Conservation (phyloP, 1,140 invertebrate genomes). For the Brachionus koreanus region DNA sequence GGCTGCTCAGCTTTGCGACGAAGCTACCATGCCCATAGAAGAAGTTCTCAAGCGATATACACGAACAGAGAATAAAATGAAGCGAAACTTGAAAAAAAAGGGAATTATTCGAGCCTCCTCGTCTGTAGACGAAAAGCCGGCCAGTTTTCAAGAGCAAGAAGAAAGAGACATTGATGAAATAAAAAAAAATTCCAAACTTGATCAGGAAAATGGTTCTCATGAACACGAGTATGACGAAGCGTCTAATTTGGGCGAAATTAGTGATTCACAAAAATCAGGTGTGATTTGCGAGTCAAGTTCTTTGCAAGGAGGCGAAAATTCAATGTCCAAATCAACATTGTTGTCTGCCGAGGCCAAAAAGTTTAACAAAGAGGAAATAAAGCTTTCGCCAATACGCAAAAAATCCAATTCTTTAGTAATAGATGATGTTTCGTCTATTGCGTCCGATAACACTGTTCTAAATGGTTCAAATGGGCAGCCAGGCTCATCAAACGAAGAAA, state of each 20-base stretch:
- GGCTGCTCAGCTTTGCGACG: slow-evolving; percentile 6
- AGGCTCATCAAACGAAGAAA: neutral
- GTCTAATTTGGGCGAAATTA: slow-evolving; percentile 36
- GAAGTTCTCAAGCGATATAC: slow-evolving; percentile 42
- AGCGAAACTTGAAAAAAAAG: slow-evolving; percentile 13
- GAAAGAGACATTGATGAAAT: slow-evolving; percentile 41
- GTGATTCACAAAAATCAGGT: slow-evolving; percentile 32
- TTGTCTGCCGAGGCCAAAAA: neutral
- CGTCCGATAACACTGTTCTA: neutral
- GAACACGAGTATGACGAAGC: slow-evolving; percentile 24
- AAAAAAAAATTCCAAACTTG: slow-evolving; percentile 26
- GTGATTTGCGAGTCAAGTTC: neutral
- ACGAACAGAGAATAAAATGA: slow-evolving; percentile 7
- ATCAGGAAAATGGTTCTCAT: neutral
- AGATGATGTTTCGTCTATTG: slow-evolving; percentile 17
- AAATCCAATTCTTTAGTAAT: slow-evolving; percentile 3
- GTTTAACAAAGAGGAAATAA: slow-evolving; percentile 28
- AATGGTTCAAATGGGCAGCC: neutral
- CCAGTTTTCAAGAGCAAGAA: slow-evolving; percentile 27
- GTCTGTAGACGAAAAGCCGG: neutral
- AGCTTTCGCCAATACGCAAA: slow-evolving; percentile 37
- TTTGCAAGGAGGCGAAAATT: neutral
- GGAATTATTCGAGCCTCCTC: neutral
- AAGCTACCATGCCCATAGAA: slow-evolving; percentile 36
- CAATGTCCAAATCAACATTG: neutral